Conservation (phyloP, 2,113 vertebrate species). For the Ptyas mucosa region DNA sequence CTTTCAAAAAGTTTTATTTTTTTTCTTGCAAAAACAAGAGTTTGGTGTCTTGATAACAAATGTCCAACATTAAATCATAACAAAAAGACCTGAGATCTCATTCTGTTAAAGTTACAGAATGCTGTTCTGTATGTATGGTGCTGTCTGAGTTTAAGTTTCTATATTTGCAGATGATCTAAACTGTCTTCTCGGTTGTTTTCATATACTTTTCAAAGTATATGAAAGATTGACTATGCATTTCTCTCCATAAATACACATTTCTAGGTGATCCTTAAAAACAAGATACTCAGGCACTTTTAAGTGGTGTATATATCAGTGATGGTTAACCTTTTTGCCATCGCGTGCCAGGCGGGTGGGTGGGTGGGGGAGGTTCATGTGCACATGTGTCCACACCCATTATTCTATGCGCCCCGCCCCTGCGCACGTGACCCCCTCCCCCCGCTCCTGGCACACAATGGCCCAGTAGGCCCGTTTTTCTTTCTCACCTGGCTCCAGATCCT, state of each 20-base stretch:
- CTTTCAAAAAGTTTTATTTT: slow-evolving; percentile 57
- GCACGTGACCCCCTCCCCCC: no score
- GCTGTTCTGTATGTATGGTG: neutral
- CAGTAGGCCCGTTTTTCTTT: no score
- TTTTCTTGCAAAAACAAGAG: slow-evolving; percentile 51
- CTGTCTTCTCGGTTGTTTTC: neutral
- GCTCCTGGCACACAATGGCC: no score
- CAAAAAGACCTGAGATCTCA: slow-evolving; percentile 40
- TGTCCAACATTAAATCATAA: slow-evolving; percentile 51
- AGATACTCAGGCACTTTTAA: neutral
- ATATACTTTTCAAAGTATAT: neutral
- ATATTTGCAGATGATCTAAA: neutral
- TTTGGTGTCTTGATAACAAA: slow-evolving; percentile 50
- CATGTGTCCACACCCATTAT: no score
- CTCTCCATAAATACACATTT: neutral
- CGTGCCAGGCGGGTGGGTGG: no score
- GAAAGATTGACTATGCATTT: neutral
- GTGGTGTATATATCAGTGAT: neutral
- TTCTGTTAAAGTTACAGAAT: slow-evolving; percentile 34
- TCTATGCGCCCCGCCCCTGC: no score
- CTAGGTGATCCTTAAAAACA: neutral
- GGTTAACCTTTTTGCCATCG: no score
- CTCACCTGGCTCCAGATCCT: no score
- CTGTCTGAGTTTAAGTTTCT: neutral
- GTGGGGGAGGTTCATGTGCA: no score